Conservation (phyloP, 2,888 invertebrate genomes). For the Leptopterna dolabrata region DNA sequence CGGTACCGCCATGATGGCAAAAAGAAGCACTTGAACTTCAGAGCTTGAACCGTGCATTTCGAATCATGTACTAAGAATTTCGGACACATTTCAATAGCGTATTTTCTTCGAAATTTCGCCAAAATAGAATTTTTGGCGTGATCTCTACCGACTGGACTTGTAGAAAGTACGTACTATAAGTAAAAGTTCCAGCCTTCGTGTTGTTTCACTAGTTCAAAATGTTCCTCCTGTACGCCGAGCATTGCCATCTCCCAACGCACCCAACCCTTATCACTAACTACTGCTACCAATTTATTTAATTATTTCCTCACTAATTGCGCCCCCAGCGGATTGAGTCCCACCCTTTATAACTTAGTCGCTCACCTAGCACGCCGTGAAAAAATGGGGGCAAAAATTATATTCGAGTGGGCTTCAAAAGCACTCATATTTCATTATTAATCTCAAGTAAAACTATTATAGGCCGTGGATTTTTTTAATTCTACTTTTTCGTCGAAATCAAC, state of each 20-base stretch:
- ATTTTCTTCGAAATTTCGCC: too few species aligned
- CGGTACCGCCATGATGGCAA: too few species aligned
- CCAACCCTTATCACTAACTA: conserved; percentile 1
- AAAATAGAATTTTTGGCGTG: too few species aligned
- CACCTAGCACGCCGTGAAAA: neutral
- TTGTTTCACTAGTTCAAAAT: neutral
- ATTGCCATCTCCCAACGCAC: neutral
- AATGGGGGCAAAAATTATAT: neutral
- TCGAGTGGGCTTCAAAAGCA: neutral
- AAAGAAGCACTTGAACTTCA: too few species aligned
- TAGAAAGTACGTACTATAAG: too few species aligned
- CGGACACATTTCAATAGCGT: too few species aligned
- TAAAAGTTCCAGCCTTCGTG: too few species aligned
- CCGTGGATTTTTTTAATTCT: neutral
- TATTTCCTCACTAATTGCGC: conserved; percentile 24
- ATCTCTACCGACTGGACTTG: too few species aligned
- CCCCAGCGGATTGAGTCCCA: neutral
- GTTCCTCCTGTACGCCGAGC: neutral
- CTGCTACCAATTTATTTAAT: conserved; percentile 15
- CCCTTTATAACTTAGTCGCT: neutral
- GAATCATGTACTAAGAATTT: too few species aligned
- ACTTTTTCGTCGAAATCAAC: neutral
- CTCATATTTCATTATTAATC: neutral
- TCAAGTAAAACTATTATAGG: neutral
- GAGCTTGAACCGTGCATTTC: too few species aligned